Conservation (phyloP, 2,888 invertebrate species). For the Eubasilissa splendida region DNA sequence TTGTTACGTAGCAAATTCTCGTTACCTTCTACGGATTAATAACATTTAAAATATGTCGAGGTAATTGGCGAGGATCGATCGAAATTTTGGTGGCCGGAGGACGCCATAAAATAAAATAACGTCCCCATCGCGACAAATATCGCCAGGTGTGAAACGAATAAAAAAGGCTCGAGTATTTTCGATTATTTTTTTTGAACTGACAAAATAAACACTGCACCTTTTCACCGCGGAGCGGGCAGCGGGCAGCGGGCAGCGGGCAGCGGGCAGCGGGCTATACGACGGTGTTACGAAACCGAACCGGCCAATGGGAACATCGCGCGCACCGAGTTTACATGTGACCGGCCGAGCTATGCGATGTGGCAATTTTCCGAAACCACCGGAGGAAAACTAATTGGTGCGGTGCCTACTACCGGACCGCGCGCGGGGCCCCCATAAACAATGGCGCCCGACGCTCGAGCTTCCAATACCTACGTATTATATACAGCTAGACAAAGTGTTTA, state of each 20-base stretch:
- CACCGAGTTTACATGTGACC: neutral
- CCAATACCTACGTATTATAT: too few relatives aligned
- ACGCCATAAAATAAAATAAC: neutral
- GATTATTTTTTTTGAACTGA: too few relatives aligned
- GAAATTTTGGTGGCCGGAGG: neutral
- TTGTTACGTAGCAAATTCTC: slow-evolving; percentile 3
- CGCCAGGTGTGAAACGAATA: neutral
- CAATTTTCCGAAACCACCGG: slow-evolving; percentile 46
- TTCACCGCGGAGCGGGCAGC: too few relatives aligned
- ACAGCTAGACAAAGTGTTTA: too few relatives aligned
- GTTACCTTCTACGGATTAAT: slow-evolving; percentile 9
- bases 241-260: too few relatives aligned
- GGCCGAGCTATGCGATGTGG: slow-evolving; percentile 19
- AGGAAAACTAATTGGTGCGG: slow-evolving; percentile 50
- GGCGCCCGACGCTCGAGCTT: too few relatives aligned
- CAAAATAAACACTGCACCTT: too few relatives aligned
- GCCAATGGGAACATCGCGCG: slow-evolving; percentile 13
- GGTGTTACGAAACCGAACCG: slow-evolving; percentile 1
- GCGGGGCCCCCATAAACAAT: too few relatives aligned
- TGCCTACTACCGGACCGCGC: neutral
- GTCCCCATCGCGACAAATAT: neutral
- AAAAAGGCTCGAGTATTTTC: too few relatives aligned
- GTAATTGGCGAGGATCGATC: neutral
- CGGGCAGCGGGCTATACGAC: too few relatives aligned
- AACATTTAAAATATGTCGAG: slow-evolving; percentile 26